Conservation (phyloP, 2,888 invertebrate species). For the Synergus japonicus region DNA sequence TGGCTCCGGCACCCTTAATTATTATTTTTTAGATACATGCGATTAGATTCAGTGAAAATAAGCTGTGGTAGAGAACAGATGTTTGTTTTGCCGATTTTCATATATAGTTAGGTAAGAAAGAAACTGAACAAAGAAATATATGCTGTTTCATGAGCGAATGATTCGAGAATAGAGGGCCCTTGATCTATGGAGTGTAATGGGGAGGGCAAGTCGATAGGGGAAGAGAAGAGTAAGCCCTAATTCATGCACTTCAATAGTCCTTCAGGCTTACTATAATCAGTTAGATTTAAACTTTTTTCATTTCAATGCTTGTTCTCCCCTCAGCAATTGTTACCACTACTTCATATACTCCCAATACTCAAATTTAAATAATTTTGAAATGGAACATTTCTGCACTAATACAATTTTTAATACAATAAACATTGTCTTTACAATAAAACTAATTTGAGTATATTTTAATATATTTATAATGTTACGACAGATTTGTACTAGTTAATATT, state of each 20-base stretch:
- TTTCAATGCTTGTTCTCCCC: neutral
- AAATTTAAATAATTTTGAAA: neutral
- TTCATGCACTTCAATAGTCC: constrained; percentile 26
- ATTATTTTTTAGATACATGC: neutral
- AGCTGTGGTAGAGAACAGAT: constrained; percentile 1
- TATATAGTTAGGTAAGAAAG: constrained; percentile 29
- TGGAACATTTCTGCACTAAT: too few relatives aligned
- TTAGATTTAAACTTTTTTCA: neutral
- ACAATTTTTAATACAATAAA: too few relatives aligned
- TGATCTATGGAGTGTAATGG: constrained; percentile 36
- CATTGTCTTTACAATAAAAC: too few relatives aligned
- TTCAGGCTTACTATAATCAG: constrained; percentile 30
- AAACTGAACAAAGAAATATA: constrained; percentile 36
- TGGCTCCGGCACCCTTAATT: too few relatives aligned
- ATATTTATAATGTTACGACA: too few relatives aligned
- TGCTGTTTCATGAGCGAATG: constrained; percentile 31
- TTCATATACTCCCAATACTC: neutral
- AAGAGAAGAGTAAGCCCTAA: constrained; percentile 12
- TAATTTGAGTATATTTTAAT: too few relatives aligned
- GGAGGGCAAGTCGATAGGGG: constrained; percentile 33
- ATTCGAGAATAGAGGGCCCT: constrained; percentile 36
- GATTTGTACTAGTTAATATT: too few relatives aligned
- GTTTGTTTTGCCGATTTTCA: constrained; percentile 38
- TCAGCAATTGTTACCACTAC: neutral
- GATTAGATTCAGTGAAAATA: neutral